Evolutionary conservation across 2,113 vertebrate species (phyloP).

Genomic region (Aythya baeri): DNA sequence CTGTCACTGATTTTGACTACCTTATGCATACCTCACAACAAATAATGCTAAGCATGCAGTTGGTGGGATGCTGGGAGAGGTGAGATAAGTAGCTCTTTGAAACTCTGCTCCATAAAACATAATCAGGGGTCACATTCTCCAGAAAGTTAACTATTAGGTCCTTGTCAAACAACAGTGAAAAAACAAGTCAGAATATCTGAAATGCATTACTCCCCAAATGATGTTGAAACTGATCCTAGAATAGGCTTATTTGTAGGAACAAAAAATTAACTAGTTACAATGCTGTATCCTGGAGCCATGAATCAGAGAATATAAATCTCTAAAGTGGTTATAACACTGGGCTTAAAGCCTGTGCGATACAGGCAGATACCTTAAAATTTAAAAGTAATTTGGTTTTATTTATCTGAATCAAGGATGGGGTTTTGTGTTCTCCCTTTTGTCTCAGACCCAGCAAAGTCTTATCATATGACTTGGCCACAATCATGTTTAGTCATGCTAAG

Average conservation of each 20-base stretch:
- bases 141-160: not conserved
- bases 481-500: not conserved
- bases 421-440: not conserved
- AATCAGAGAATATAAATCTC: not conserved
- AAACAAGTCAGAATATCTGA: not conserved
- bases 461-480: not conserved
- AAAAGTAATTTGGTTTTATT: not conserved
- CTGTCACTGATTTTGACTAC: not conserved
- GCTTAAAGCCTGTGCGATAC: not conserved
- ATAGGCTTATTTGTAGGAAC: not conserved
- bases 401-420: not conserved
- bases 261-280: not conserved
- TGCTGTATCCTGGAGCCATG: not conserved
- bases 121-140: not conserved
- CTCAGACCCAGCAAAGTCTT: not conserved
- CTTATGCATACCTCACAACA: not conserved
- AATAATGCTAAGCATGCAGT: not conserved
- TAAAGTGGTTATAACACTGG: not conserved
- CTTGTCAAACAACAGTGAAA: constrained; percentile 7
- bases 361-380: not conserved
- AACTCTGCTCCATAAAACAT: not conserved
- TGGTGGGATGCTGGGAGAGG: not conserved
- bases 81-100: not conserved
- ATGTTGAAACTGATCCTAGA: not conserved
- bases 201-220: not conserved